Conservation (phyloP, 92 coral and sea anemone species). For the Blastomussa wellsi region DNA sequence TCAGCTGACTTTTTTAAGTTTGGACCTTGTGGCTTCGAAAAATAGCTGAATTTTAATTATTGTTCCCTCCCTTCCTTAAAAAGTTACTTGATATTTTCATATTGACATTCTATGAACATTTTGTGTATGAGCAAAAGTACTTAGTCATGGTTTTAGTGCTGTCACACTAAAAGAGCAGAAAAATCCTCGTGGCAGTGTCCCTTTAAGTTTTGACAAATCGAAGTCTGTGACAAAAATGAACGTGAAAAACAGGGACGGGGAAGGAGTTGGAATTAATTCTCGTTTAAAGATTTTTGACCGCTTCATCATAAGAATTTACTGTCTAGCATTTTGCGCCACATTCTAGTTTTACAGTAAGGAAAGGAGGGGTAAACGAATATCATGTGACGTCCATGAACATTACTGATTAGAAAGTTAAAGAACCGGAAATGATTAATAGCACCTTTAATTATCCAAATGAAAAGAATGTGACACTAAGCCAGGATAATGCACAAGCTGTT, state of each 20-base stretch:
- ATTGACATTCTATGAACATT: too few species aligned
- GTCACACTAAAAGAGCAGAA: too few species aligned
- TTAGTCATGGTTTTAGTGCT: too few species aligned
- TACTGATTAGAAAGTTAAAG: background rate
- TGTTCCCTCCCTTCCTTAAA: too few species aligned
- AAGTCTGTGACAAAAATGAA: background rate
- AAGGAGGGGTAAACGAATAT: background rate
- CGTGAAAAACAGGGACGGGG: background rate
- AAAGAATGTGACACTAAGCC: background rate
- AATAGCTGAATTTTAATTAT: too few species aligned
- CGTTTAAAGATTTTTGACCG: background rate
- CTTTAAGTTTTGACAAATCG: too few species aligned
- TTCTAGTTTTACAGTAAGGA: background rate
- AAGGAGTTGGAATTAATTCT: background rate
- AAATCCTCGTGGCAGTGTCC: too few species aligned
- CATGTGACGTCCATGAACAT: background rate
- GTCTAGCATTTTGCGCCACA: background rate
- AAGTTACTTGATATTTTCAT: too few species aligned
- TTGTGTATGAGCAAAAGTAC: too few species aligned
- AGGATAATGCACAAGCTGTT: background rate
- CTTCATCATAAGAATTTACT: background rate
- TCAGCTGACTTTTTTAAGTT: too few species aligned
- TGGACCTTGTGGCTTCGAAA: too few species aligned
- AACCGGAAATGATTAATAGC: background rate
- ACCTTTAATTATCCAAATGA: background rate